Evolutionary conservation across 2,113 vertebrate species (phyloP), one percentile per base, ranked within the genome.

Genomic region (Apteryx owenii): DNA sequence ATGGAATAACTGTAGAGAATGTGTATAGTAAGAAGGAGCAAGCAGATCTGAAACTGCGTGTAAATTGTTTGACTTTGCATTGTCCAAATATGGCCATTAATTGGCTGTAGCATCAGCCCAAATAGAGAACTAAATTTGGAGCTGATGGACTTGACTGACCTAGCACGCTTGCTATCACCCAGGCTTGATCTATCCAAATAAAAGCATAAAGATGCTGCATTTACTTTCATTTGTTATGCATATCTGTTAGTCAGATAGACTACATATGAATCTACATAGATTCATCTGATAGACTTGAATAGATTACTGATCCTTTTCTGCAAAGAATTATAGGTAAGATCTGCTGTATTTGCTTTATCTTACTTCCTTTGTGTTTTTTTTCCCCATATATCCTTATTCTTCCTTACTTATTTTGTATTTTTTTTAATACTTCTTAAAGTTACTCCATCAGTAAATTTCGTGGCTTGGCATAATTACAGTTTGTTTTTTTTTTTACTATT

Each of bases 171-270:
- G 18, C 44, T 48, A 54, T 83, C n/a, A 65, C 15, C 28, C 16
- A 68, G 68, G 66, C 23, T 38, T 58, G 53, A 33, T 26, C 7
- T 90, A 36, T 50, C 10, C 19, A 77, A 65, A 83, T 53, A n/a
- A 64, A 72, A 72, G 16, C 10, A 17, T 44, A 72, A 65, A 88
- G 17, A 18, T 42, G 23, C 5, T 69, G 12, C 4, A 1, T 14
- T 78, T 93, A 8, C 21, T 87, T 75, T 70, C 54, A n/a, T 11
- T 5, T 48, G 36, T 58, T 0, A 0, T 62, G 19, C 21, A n/a
- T 10, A 36, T n/a, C 17, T 51, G 12, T 81, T 84, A 28, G 26
- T 72, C 26, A 21, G 31, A 56, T 1, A 70, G 20, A 3, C 3
- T 48, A 4, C 14, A 1, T 17, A 40, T 28, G 28, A 38, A 48